Conservation (phyloP, 2,888 invertebrate species). For the Holacanthella duospinosa region DNA sequence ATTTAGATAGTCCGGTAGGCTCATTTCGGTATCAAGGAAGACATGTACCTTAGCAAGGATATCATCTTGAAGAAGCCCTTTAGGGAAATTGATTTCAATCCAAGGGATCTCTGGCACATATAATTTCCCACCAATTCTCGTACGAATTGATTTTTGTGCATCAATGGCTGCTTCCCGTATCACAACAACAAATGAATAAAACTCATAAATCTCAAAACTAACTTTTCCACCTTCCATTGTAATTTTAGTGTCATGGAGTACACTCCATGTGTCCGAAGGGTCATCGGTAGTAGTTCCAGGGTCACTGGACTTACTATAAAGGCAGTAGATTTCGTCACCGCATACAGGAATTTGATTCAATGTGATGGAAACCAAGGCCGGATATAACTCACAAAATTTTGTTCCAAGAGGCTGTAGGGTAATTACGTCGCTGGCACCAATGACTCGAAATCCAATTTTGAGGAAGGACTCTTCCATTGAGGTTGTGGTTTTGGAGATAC, state of each 20-base stretch:
- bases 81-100: constrained; percentile 38
- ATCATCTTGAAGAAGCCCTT: constrained; percentile 32
- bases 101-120: constrained; percentile 31
- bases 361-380: constrained; percentile 36
- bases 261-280: not conserved
- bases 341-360: constrained; percentile 26
- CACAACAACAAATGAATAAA: constrained; percentile 38
- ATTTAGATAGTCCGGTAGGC: constrained; percentile 11
- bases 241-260: constrained; percentile 3
- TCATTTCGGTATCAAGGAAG: constrained; percentile 35
- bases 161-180: constrained; percentile 34
- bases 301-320: constrained; percentile 29
- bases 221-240: constrained; percentile 11
- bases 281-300: not conserved
- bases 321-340: constrained; percentile 32
- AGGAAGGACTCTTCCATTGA: constrained; percentile 6
- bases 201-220: constrained; percentile 19
- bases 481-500: not conserved
- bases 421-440: constrained; percentile 37
- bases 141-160: constrained; percentile 22
- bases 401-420: constrained; percentile 38
- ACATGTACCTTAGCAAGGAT: constrained; percentile 36
- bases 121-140: constrained; percentile 33
- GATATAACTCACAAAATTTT: constrained; percentile 33
- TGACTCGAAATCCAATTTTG: constrained; percentile 23